phyloP scores from a whole-genome alignment of 64 coral and sea anemone species.

The Stichodactyla helianthus region DNA sequence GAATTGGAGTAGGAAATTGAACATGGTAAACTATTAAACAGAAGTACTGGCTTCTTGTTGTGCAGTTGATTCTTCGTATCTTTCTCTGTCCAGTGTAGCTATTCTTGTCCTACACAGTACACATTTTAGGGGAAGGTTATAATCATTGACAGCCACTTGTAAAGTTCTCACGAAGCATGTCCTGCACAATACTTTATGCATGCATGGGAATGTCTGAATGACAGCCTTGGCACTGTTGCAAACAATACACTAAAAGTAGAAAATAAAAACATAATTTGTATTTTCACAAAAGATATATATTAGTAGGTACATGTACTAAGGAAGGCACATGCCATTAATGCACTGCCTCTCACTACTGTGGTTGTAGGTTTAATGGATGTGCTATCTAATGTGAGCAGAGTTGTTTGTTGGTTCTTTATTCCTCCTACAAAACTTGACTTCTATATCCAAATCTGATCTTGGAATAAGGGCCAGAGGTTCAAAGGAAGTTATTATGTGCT shows the following conservation, averaged over 20 bases:
- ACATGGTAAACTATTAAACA: not conserved
- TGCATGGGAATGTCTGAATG: constrained; percentile 86
- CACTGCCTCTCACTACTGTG: too few species aligned
- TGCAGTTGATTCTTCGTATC: constrained; percentile 22
- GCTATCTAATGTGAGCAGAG: too few species aligned
- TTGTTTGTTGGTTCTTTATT: too few species aligned
- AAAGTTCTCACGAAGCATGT: constrained; percentile 83
- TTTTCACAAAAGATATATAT: not conserved
- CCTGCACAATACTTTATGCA: constrained; percentile 71
- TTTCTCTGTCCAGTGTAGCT: constrained; percentile 75
- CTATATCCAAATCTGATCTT: too few species aligned
- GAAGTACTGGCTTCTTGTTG: not conserved
- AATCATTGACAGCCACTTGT: constrained; percentile 80
- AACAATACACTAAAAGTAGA: constrained; percentile 74
- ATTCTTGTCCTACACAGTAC: constrained; percentile 78
- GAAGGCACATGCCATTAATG: too few species aligned
- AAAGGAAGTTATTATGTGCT: too few species aligned
- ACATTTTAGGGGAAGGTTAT: constrained; percentile 85
- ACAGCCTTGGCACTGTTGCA: constrained; percentile 85
- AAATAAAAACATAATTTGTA: not conserved
- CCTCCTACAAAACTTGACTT: too few species aligned
- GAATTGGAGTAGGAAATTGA: not conserved
- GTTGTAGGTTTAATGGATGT: too few species aligned
- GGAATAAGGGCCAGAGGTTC: too few species aligned
- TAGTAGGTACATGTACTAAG: too few species aligned